A percentile compares a stretch with the other conserved stretches of the same genome.
Conservation (phyloP, 1,140 invertebrate species). For the Scaptomyza pallida region DNA sequence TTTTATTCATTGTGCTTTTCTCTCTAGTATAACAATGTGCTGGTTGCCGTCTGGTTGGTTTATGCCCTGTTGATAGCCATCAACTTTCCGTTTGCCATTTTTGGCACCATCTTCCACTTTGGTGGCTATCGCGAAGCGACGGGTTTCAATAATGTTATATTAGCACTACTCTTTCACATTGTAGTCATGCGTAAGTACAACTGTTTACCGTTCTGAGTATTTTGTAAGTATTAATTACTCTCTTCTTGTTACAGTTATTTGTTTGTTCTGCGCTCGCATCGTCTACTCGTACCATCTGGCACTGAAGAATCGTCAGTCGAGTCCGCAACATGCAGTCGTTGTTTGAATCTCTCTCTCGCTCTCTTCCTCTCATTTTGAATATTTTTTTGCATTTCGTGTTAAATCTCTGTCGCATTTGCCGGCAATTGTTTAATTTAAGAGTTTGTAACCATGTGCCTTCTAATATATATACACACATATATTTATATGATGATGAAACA, state of each 20-base stretch:
- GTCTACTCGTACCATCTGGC: slow-evolving; percentile 68
- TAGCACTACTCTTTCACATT: slow-evolving; percentile 52
- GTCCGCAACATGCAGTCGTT: slow-evolving; percentile 49
- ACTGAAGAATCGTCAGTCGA: slow-evolving; percentile 57
- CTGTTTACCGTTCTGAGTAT: background rate
- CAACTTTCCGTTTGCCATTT: slow-evolving; percentile 60
- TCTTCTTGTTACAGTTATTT: slow-evolving; percentile 42
- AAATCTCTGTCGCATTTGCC: slow-evolving; percentile 18
- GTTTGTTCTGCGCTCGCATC: slow-evolving; percentile 58
- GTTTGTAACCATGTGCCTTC: slow-evolving; percentile 25
- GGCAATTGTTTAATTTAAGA: slow-evolving; percentile 18
- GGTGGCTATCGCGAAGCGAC: slow-evolving; percentile 62
- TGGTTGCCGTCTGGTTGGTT: slow-evolving; percentile 61
- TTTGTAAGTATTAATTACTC: too few relatives aligned
- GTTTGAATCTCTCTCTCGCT: slow-evolving; percentile 46
- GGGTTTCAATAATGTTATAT: slow-evolving; percentile 46
- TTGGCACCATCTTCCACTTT: slow-evolving; percentile 70
- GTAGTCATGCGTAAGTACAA: slow-evolving; percentile 55
- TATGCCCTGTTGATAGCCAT: slow-evolving; percentile 51
- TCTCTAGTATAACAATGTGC: slow-evolving; percentile 48
- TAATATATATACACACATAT: background rate
- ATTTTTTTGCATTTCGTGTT: slow-evolving; percentile 6
- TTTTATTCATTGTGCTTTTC: background rate
- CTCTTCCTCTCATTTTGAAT: background rate
- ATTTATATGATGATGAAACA: background rate